These are phyloP conservation scores for Siniperca obscura DNA, from an alignment of 2,797 vertebrate genomes.

Conservation along the genomic window DNA sequence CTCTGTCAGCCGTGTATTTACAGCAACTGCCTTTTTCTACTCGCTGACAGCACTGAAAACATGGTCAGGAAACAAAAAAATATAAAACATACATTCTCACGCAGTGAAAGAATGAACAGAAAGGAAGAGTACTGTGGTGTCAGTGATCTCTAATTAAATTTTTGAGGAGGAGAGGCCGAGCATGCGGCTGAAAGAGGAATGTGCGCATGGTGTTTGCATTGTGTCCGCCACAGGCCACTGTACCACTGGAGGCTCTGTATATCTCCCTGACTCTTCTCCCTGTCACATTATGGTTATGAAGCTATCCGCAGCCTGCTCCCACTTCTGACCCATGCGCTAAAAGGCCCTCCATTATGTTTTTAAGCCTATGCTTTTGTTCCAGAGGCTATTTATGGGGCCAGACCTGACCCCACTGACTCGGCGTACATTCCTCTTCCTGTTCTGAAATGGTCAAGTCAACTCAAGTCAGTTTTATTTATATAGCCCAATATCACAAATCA, in stretches of 20 bases:
- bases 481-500: too few species aligned
- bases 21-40: constrained; percentile 34
- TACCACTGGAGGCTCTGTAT: constrained; percentile 75
- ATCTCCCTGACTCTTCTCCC: constrained; percentile 75
- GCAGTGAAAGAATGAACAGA: constrained; percentile 55
- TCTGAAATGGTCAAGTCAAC: constrained; percentile 42
- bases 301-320: constrained; percentile 74
- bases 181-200: constrained; percentile 77
- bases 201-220: constrained; percentile 77
- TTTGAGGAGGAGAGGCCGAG: constrained; percentile 66
- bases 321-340: constrained; percentile 66
- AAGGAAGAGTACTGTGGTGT: constrained; percentile 69
- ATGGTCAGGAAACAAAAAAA: constrained; percentile 47
- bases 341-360: constrained; percentile 77
- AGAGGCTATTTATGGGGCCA: constrained; percentile 70
- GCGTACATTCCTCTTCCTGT: constrained; percentile 61
- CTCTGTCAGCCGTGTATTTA: constrained; percentile 74
- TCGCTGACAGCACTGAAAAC: constrained; percentile 58
- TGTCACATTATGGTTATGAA: constrained; percentile 81
- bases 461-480: constrained; percentile 1
- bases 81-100: constrained; percentile 48
- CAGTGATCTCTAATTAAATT: constrained; percentile 77
- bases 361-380: constrained; percentile 77
- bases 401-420: constrained; percentile 66
- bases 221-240: constrained; percentile 79